phyloP scores from a whole-genome alignment of 2,888 invertebrate species.

The Micoletzkya japonica region DNA sequence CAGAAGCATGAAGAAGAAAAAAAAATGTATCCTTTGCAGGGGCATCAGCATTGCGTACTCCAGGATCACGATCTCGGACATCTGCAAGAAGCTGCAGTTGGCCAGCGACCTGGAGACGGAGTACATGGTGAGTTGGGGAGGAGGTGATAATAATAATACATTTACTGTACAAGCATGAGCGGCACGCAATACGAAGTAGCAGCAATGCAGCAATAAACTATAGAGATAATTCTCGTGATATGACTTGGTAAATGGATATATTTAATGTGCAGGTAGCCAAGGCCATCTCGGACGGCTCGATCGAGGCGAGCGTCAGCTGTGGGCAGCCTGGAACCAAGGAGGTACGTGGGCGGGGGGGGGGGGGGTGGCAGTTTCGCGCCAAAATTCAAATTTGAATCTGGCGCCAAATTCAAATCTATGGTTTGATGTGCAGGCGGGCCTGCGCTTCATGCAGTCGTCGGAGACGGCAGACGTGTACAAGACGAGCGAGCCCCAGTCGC shows the following conservation, averaged over 20 bases:
- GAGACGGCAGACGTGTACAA: conserved; percentile 91
- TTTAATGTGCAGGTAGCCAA: conserved; percentile 49
- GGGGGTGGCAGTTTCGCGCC: background rate
- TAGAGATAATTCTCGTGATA: no score
- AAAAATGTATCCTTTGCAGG: background rate
- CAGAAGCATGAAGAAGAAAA: background rate
- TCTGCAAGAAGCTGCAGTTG: conserved; percentile 87
- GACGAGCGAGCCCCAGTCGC: conserved; percentile 72
- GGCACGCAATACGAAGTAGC: no score
- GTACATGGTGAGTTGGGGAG: conserved; percentile 77
- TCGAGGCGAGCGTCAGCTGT: conserved; percentile 93
- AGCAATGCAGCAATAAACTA: no score
- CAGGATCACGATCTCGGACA: conserved; percentile 70
- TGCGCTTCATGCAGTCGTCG: conserved; percentile 83
- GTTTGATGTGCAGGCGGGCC: conserved; percentile 22
- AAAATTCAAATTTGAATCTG: no score
- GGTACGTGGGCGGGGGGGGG: conserved; percentile 23
- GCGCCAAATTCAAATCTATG: background rate
- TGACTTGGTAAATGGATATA: no score
- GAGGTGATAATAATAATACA: no score
- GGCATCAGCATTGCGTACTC: conserved; percentile 34
- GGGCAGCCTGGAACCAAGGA: conserved; percentile 74
- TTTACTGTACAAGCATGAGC: no score
- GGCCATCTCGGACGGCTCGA: conserved; percentile 90
- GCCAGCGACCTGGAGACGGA: conserved; percentile 94